Evolutionary conservation across 2,888 invertebrate species (phyloP).

Genomic region (Anthrax anthrax): DNA sequence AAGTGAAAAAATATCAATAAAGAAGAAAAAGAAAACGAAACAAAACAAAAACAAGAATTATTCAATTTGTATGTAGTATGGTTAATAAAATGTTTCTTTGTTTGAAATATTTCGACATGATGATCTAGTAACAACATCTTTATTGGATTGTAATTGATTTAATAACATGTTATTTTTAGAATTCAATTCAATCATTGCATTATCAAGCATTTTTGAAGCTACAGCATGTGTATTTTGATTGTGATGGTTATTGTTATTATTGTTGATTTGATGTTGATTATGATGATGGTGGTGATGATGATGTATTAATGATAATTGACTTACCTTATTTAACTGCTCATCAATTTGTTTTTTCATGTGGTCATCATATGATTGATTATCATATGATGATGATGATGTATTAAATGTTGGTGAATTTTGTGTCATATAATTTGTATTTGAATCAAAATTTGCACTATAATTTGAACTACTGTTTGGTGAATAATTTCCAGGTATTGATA

Average conservation of each 20-base stretch:
- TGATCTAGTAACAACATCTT: conserved; percentile 11
- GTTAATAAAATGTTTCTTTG: conserved; percentile 14
- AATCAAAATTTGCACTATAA: conserved; percentile 13
- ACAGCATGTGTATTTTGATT: conserved; percentile 3
- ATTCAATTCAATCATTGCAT: conserved; percentile 8
- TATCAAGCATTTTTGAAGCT: conserved; percentile 11
- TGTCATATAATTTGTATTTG: conserved; percentile 12
- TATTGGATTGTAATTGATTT: conserved; percentile 10
- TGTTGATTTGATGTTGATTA: not conserved
- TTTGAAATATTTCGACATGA: conserved; percentile 12
- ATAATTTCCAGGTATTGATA: conserved; percentile 11
- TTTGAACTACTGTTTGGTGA: conserved; percentile 14
- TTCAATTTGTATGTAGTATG: no score
- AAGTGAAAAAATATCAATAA: no score
- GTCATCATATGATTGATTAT: conserved; percentile 13
- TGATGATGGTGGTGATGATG: conserved; percentile 5
- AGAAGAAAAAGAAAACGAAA: no score
- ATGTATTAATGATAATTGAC: conserved; percentile 13
- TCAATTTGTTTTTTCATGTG: conserved; percentile 16
- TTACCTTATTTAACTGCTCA: conserved; percentile 17
- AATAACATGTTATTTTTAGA: conserved; percentile 10
- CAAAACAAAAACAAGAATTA: no score
- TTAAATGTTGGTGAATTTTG: conserved; percentile 12
- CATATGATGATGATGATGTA: conserved; percentile 9
- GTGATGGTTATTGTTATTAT: not conserved